Conservation (phyloP, 2,113 vertebrate species). For the Vulpes ferrilata region DNA sequence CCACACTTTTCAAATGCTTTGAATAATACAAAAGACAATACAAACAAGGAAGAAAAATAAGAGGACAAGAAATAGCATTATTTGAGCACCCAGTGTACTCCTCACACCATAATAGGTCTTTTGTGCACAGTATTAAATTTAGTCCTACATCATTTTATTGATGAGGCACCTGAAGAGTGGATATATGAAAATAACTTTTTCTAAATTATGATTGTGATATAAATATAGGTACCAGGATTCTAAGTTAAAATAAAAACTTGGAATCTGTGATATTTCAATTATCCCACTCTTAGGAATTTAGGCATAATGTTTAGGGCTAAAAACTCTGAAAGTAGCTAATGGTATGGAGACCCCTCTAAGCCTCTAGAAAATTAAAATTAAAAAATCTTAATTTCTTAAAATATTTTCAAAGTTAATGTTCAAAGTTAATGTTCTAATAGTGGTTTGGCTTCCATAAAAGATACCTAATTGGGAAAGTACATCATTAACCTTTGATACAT, state of each 20-base stretch:
- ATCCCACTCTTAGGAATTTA: neutral
- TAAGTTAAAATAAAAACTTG: neutral
- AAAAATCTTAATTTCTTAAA: neutral
- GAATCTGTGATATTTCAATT: neutral
- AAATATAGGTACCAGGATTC: neutral
- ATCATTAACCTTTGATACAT: neutral
- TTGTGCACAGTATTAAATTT: neutral
- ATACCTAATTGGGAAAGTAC: conserved; percentile 29
- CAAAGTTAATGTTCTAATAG: neutral
- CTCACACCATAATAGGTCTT: neutral
- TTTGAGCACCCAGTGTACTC: neutral
- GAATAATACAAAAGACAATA: neutral
- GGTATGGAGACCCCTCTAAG: neutral
- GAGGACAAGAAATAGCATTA: neutral
- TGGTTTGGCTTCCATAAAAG: conserved; percentile 1
- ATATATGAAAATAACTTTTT: neutral
- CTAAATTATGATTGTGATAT: neutral
- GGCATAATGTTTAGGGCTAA: neutral
- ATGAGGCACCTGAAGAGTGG: neutral
- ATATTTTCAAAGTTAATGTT: neutral
- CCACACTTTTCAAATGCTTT: neutral
- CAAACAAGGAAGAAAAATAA: neutral
- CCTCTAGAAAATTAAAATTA: neutral
- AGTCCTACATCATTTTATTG: neutral
- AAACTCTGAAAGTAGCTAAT: neutral